Percentiles rank a stretch among this genome's conserved stretches.
Evolutionary conservation across 2,113 vertebrate genomes (phyloP).

Genomic region (Fukomys damarensis): DNA sequence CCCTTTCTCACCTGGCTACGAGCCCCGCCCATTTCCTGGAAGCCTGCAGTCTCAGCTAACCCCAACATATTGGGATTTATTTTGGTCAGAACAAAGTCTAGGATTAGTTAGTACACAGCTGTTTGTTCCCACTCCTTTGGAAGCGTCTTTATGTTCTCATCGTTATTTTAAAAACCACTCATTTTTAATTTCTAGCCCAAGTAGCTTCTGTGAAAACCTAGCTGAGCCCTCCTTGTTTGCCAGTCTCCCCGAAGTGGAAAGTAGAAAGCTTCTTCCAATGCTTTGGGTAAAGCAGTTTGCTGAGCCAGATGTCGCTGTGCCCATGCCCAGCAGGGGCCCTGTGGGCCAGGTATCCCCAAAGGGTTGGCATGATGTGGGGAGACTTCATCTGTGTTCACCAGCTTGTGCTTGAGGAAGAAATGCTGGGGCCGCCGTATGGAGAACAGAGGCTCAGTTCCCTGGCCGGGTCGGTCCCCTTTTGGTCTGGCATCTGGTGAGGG

Average conservation of each 20-base stretch:
- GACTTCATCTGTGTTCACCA: neutral
- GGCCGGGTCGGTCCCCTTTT: neutral
- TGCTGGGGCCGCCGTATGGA: neutral
- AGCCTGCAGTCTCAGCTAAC: neutral
- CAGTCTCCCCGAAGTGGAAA: neutral
- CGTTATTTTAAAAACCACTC: neutral
- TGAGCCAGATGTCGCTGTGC: neutral
- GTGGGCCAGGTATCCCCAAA: accelerated
- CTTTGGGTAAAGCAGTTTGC: neutral
- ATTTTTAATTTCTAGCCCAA: neutral
- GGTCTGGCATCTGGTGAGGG: neutral
- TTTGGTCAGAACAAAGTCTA: neutral
- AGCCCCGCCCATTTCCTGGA: neutral
- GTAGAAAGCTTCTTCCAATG: neutral
- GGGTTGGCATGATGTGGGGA: accelerated
- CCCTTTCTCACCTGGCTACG: neutral
- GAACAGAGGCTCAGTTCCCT: neutral
- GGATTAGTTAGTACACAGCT: neutral
- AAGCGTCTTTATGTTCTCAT: neutral
- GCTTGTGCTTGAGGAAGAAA: neutral
- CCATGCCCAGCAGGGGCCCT: neutral
- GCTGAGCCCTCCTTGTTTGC: neutral
- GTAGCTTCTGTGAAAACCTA: neutral
- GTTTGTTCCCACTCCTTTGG: neutral
- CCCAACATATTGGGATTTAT: neutral